Conservation (phyloP, 2,113 vertebrate genomes). For the Triplophysa rosa region DNA sequence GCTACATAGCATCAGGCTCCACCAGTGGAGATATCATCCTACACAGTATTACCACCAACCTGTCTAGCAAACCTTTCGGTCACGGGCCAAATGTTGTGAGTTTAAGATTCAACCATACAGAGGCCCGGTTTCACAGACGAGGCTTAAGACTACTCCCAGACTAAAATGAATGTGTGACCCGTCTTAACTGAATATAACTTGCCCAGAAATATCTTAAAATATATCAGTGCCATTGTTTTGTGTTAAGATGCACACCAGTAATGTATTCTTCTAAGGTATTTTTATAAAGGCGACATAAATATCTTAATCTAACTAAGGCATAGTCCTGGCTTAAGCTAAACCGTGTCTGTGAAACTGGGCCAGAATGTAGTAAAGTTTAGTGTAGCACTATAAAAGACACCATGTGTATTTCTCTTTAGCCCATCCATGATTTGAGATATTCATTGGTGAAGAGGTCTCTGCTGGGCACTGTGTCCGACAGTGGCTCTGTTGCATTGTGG, state of each 20-base stretch:
- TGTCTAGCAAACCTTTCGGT: conserved; percentile 90
- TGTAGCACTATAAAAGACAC: not conserved
- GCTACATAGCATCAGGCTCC: conserved; percentile 89
- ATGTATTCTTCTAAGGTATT: too few relatives aligned
- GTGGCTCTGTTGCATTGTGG: conserved; percentile 90
- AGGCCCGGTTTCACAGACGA: too few relatives aligned
- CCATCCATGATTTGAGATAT: conserved; percentile 87
- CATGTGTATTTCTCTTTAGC: conserved; percentile 71
- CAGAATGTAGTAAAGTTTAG: not conserved
- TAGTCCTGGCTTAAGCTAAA: too few relatives aligned
- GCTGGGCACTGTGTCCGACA: conserved; percentile 89
- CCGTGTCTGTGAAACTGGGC: too few relatives aligned
- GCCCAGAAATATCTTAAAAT: too few relatives aligned
- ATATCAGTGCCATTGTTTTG: too few relatives aligned
- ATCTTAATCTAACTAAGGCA: too few relatives aligned
- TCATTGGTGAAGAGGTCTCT: conserved; percentile 89
- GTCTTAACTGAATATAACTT: too few relatives aligned
- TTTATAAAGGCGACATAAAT: too few relatives aligned
- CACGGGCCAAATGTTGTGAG: conserved; percentile 85
- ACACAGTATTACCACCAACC: conserved; percentile 90
- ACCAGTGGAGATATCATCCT: conserved; percentile 92
- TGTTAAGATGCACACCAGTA: too few relatives aligned
- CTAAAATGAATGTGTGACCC: too few relatives aligned
- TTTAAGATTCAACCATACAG: not conserved
- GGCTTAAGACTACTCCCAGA: too few relatives aligned